Evolutionary conservation across 2,113 vertebrate genomes (phyloP), one percentile per base, ranked within the genome.

Genomic region (Struthio camelus): DNA sequence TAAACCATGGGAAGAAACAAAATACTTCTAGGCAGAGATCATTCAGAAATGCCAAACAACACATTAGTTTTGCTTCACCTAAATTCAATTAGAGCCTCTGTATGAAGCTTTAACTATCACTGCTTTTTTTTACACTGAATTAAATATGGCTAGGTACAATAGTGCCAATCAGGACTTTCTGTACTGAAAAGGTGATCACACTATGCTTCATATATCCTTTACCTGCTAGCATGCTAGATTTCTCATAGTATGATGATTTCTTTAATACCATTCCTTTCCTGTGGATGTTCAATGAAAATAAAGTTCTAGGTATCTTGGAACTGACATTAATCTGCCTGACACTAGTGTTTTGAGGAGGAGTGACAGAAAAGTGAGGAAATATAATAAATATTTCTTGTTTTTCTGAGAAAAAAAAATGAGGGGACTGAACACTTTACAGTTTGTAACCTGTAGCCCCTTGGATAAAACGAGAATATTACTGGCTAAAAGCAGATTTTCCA

Each of bases 61-160:
- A 66, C 84, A 80, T 93, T 95, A 91, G 64, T 80, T 92, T 87
- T 93, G 86, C 88, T 95, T 96, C 78, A 88, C 54, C 71, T 96
- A 73, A 87, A 91, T 94, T 95, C 92, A 89, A 22, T 94, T 97
- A 96, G 62, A 84, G 19, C 30, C 64, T 71, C 93, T 66, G 44
- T 94, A 89, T 86, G 94, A 94, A 80, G n/a, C 51, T 91, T 94
- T 69, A 90, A 87, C 73, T 77, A 12, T 65, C 82, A 80, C 40
- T 66, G 27, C 27, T 85, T 53, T 27, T 27, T 30, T 23, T 44
- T 53, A 30, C 40, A 54, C 38, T 87, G 61, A 91, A 81, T 89
- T 88, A 93, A 86, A 18, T 80, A 62, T 58, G 59, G 40, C 16
- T 73, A 36, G 24, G 30, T 90, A 42, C 32, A 83, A 10, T 64